phyloP scores from a whole-genome alignment of 2,113 vertebrate genomes.

The Tyrannus savana region DNA sequence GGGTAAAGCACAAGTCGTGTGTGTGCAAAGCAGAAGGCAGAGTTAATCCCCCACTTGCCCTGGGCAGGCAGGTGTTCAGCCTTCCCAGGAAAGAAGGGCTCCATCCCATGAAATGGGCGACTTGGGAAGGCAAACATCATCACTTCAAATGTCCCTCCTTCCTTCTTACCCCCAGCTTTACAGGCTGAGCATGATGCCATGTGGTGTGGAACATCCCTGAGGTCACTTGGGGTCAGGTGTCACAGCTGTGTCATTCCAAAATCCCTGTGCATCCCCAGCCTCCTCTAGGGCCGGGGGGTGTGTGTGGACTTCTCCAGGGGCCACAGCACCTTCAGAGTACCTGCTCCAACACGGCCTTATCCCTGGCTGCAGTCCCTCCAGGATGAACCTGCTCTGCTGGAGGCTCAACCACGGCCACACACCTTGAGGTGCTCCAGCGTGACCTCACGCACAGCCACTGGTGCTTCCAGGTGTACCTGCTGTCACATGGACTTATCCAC shows the following conservation, averaged over 20 bases:
- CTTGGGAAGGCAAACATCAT: not conserved
- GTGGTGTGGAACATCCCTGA: not conserved
- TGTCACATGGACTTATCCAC: not conserved
- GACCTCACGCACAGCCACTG: not conserved
- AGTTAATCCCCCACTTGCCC: not conserved
- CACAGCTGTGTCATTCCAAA: not conserved
- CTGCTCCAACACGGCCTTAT: not conserved
- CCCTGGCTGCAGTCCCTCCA: not conserved
- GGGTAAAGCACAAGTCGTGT: not conserved
- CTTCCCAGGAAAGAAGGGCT: not conserved
- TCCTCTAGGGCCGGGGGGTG: not conserved
- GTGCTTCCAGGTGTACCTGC: not conserved
- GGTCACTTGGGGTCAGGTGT: not conserved
- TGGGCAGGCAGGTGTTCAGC: not conserved
- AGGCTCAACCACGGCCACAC: not conserved
- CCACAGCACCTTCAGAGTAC: not conserved
- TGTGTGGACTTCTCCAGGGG: no score
- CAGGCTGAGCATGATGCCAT: not conserved
- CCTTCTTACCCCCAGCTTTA: not conserved
- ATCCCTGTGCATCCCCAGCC: not conserved
- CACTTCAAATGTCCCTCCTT: not conserved
- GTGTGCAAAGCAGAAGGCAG: not conserved
- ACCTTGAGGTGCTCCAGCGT: not conserved
- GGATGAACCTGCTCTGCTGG: not conserved
- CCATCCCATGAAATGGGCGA: not conserved